Evolutionary conservation across 2,113 vertebrate species (phyloP).

Genomic region (Thryonomys swinderianus): DNA sequence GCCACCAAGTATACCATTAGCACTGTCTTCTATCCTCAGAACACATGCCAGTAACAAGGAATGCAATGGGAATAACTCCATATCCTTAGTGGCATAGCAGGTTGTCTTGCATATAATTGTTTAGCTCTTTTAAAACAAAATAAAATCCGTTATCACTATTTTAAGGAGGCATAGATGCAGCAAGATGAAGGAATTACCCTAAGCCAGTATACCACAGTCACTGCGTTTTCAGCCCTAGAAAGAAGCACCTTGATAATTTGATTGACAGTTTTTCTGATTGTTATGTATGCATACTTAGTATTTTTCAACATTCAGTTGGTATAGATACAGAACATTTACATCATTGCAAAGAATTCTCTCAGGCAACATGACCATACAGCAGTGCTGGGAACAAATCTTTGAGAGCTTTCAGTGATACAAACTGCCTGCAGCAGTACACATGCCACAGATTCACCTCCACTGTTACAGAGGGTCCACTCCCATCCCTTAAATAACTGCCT

Average conservation of each 20-base stretch:
- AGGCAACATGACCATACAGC: not conserved
- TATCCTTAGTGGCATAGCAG: not conserved
- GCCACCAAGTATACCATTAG: not conserved
- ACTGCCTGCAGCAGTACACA: not conserved
- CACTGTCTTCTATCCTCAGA: not conserved
- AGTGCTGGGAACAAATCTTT: not conserved
- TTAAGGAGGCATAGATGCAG: not conserved
- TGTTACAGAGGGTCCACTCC: not conserved
- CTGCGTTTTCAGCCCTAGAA: not conserved
- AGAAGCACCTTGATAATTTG: not conserved
- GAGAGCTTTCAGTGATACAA: not conserved
- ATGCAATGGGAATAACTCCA: not conserved
- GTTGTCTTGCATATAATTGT: not conserved
- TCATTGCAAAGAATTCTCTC: not conserved
- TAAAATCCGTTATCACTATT: constrained; percentile 25
- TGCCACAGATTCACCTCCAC: not conserved
- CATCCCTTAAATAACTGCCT: not conserved
- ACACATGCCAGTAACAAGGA: not conserved
- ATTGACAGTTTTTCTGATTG: not conserved
- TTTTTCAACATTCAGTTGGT: not conserved
- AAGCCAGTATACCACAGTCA: not conserved
- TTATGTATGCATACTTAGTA: not conserved
- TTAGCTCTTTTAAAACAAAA: constrained; percentile 16
- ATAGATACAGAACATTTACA: not conserved
- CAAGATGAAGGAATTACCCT: not conserved